Conservation (phyloP, 2,888 invertebrate genomes). For the Peribatodes rhomboidaria region DNA sequence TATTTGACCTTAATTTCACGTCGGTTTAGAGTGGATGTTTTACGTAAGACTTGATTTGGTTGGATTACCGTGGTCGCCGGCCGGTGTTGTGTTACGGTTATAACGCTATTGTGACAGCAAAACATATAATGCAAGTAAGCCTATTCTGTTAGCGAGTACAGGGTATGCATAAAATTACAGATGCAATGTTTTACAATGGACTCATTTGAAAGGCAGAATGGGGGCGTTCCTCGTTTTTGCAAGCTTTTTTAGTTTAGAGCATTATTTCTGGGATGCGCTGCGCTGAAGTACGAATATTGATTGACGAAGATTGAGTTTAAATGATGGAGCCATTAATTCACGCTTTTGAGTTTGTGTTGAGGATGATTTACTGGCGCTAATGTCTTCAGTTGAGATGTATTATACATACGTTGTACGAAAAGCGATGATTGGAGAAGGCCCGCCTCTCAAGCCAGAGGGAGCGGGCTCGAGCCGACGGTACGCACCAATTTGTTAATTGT, state of each 20-base stretch:
- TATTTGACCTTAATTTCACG: not conserved
- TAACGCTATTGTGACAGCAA: slow-evolving; percentile 6
- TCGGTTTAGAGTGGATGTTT: slow-evolving; percentile 8
- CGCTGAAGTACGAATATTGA: too few relatives aligned
- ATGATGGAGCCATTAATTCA: too few relatives aligned
- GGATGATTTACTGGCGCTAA: too few relatives aligned
- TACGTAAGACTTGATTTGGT: slow-evolving; percentile 23
- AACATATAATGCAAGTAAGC: slow-evolving; percentile 1
- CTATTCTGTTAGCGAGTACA: not conserved
- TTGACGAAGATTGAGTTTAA: too few relatives aligned
- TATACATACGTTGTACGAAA: too few relatives aligned
- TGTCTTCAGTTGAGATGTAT: too few relatives aligned
- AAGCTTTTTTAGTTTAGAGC: not conserved
- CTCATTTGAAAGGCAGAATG: not conserved
- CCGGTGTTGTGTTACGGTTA: slow-evolving; percentile 18
- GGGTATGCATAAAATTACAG: not conserved
- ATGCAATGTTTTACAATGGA: not conserved
- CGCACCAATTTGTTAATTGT: too few relatives aligned
- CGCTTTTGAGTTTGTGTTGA: too few relatives aligned
- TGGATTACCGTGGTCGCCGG: slow-evolving; percentile 18
- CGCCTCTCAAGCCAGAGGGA: too few relatives aligned
- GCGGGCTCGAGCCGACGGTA: too few relatives aligned
- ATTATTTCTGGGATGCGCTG: not conserved
- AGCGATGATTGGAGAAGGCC: too few relatives aligned
- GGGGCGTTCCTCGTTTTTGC: not conserved